Evolutionary conservation across 2,797 vertebrate genomes (phyloP).

Genomic region (Sebastes paucispinis): DNA sequence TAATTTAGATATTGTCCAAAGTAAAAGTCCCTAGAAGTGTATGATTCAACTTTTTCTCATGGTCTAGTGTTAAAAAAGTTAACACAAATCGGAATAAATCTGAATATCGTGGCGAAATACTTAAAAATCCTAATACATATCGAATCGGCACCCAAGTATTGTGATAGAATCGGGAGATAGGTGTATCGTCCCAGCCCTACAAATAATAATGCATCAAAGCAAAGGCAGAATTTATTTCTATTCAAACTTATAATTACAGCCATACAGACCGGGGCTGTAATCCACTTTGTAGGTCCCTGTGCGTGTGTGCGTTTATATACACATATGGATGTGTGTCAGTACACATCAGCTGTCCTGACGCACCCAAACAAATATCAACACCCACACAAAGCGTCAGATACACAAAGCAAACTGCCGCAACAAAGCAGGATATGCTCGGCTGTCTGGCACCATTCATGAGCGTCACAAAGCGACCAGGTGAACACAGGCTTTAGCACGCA

Average conservation of each 20-base stretch:
- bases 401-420: constrained; percentile 50
- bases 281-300: constrained; percentile 12
- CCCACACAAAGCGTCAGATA: constrained; percentile 44
- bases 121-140: too few relatives aligned
- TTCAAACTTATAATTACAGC: constrained; percentile 6
- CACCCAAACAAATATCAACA: constrained; percentile 29
- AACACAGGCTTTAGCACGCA: constrained; percentile 9
- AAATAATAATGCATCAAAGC: not conserved
- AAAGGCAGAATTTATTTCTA: constrained; percentile 4
- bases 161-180: too few relatives aligned
- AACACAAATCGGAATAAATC: too few relatives aligned
- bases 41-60: too few relatives aligned
- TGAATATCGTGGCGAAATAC: rapidly evolving
- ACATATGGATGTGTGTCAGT: not conserved
- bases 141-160: too few relatives aligned
- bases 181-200: too few relatives aligned
- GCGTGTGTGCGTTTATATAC: not conserved
- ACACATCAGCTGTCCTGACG: constrained; percentile 27
- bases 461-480: constrained; percentile 58
- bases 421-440: constrained; percentile 39
- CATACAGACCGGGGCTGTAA: constrained; percentile 13
- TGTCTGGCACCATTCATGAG: constrained; percentile 41
- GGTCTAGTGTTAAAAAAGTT: too few relatives aligned
- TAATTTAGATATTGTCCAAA: too few relatives aligned
- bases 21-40: too few relatives aligned